These are phyloP conservation scores for Didymodactylos carnosus DNA, from an alignment of 2,888 invertebrate species.

Conservation along the genomic window DNA sequence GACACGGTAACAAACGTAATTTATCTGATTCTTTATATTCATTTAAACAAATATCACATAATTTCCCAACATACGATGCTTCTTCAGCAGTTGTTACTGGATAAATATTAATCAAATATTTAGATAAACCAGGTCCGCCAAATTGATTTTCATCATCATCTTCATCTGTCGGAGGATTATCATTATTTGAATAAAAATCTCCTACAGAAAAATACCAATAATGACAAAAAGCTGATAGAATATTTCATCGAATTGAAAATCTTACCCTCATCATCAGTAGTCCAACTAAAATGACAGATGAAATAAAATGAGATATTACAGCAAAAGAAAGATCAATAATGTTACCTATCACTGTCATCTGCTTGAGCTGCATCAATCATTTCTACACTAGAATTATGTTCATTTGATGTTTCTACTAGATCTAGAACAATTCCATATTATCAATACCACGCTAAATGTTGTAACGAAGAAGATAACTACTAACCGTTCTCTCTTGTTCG, in stretches of 20 bases:
- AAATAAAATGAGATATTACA: neutral
- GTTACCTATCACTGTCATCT: neutral
- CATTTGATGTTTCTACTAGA: no score
- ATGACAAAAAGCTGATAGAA: no score
- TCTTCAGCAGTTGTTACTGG: neutral
- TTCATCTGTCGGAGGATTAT: neutral
- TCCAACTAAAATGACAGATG: neutral
- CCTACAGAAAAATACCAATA: no score
- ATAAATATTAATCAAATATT: neutral
- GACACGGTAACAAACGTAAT: neutral
- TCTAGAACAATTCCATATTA: no score
- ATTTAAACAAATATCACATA: neutral
- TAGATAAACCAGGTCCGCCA: neutral
- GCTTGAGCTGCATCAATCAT: neutral
- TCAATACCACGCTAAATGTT: no score
- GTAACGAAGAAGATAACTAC: no score
- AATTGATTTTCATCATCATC: neutral
- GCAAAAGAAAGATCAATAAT: no score
- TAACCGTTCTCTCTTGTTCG: no score
- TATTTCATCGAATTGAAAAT: no score
- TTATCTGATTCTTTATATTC: neutral
- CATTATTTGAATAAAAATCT: neutral
- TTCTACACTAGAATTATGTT: no score
- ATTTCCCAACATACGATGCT: neutral
- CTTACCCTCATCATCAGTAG: neutral